Base-by-base conservation (phyloP, 2,113 vertebrate genomes). In the Callorhinus ursinus region DNA sequence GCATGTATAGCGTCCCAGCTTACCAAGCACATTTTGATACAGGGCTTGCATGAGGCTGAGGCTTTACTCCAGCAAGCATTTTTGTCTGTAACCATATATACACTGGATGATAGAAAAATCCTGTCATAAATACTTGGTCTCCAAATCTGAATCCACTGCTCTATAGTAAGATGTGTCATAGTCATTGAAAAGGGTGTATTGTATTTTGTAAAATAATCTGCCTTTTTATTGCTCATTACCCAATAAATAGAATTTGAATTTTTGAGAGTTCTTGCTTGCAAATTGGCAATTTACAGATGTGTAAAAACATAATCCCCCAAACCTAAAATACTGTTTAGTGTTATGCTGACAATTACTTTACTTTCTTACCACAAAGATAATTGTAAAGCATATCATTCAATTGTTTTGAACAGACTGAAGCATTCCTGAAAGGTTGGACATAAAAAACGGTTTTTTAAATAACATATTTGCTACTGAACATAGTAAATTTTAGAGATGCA, bases 301-400 rank as follows among this genome's bases (percentile, higher is more conserved):
- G 7, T 15, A 93, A 6, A 91, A 93, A 57, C 36, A 91, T 11
- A 89, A 93, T 36, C 36, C 71, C 31, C 76, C 65, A 87, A 77
- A 24, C 39, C 51, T 69, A 51, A 57, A 86, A 39, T 65, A 59
- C n/a, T 95, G 19, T 82, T 77, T 83, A 86, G 21, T 59, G 46
- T 18, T 49, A 90, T 55, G 28, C 0, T 19, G 42, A 77, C 28
- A 67, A 72, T 55, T 81, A 67, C 71, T 92, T 55, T 81, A 67
- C 71, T 92, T 96, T 90, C 59, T 93, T 67, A 89, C 31, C 57
- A 51, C 51, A 93, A 79, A 96, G n/a, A 39, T 87, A 53, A 88
- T 39, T 76, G 14, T 83, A 69, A 93, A 88, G n/a, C 6, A 72
- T 28, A 57, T 71, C 77, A 82, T 69, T 81, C 81, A 80, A 88